A percentile compares a stretch with the other conserved stretches of the same genome.
Evolutionary conservation across 2,113 vertebrate genomes (phyloP).

Genomic region (Lamprologus ornatipinnis): DNA sequence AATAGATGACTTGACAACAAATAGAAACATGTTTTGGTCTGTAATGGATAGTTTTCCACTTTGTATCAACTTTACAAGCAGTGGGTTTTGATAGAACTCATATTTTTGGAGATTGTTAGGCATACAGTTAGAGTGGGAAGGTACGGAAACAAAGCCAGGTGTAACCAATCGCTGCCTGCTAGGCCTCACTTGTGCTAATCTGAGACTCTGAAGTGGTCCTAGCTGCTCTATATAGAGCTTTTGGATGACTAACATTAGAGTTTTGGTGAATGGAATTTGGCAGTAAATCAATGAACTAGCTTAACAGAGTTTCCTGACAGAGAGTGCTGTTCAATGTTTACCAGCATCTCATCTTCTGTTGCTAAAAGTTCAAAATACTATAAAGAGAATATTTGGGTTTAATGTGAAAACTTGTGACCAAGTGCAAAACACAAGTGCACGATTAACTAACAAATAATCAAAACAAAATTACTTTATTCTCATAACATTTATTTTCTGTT

Average conservation of each 20-base stretch:
- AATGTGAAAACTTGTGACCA: not conserved
- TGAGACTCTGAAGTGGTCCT: not conserved
- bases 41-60: not conserved
- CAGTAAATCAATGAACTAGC: not conserved
- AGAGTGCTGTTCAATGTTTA: not conserved
- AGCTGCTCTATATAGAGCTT: not conserved
- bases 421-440: not conserved
- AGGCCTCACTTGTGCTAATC: not conserved
- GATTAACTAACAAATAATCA: not conserved
- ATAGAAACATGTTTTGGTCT: not conserved
- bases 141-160: not conserved
- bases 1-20: not conserved
- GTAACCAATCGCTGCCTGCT: not conserved
- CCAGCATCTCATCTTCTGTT: not conserved
- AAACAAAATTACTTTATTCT: not conserved
- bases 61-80: not conserved
- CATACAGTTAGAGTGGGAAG: not conserved
- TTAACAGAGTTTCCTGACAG: not conserved
- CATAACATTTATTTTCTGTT: not conserved
- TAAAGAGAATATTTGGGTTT: not conserved
- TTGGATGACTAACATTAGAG: not conserved
- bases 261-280: not conserved
- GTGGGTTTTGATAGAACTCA: not conserved
- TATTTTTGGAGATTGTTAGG: not conserved
- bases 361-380: not conserved